A percentile compares a stretch with the other conserved stretches of the same genome.
Conservation (phyloP, 2,797 vertebrate genomes). For the Onychomys arenicola region DNA sequence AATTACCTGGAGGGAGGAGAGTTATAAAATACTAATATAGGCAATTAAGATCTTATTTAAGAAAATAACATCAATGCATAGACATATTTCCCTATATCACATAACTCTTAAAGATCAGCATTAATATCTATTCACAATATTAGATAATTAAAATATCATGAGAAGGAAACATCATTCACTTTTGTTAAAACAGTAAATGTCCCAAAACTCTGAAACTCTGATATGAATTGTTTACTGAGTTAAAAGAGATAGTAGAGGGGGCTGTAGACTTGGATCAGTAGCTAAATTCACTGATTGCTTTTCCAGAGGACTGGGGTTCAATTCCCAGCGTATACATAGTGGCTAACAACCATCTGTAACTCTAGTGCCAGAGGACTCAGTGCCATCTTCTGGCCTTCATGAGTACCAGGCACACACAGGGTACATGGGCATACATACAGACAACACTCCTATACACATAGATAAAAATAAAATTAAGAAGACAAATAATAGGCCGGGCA, state of each 20-base stretch:
- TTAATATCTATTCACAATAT: neutral
- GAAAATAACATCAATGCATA: slow-evolving; percentile 19
- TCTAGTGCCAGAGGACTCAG: too few species aligned
- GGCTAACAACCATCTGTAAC: neutral
- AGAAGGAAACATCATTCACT: neutral
- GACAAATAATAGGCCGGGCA: too few species aligned
- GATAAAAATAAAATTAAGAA: neutral
- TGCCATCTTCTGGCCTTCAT: neutral
- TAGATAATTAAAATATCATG: neutral
- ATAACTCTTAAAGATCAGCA: neutral
- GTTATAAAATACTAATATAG: slow-evolving; percentile 1
- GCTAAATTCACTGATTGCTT: neutral
- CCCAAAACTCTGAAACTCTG: neutral
- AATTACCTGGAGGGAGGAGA: slow-evolving; percentile 3
- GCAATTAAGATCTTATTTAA: slow-evolving; percentile 14
- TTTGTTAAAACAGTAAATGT: slow-evolving; percentile 16
- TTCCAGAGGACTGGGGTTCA: neutral
- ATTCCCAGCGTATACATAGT: neutral
- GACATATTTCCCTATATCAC: neutral
- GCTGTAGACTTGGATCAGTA: too few species aligned
- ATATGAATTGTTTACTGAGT: neutral
- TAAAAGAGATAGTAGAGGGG: neutral
- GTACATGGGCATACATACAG: neutral
- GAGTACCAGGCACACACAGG: neutral
- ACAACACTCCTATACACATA: neutral